A percentile compares a stretch with the other conserved stretches of the same genome.
Conservation (phyloP, 2,888 invertebrate genomes). For the Hyposoter didymator region DNA sequence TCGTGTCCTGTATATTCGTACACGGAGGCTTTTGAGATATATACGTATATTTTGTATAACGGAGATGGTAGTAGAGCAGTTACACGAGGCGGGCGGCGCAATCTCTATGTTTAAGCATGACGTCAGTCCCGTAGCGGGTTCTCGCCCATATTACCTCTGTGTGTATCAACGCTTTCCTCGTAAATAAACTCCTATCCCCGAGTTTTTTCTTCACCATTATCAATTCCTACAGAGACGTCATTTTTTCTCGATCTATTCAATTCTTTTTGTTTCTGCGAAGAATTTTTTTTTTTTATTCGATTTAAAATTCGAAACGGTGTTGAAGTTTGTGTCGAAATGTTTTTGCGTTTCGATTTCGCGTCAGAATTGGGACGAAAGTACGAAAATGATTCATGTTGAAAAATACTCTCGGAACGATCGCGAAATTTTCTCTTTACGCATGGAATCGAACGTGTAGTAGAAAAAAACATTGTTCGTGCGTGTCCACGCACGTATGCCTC, state of each 20-base stretch:
- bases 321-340: background rate
- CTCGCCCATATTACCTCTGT: constrained; percentile 48
- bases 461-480: background rate
- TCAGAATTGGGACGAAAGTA: background rate
- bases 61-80: constrained; percentile 50
- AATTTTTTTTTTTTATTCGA: background rate
- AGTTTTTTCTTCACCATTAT: background rate
- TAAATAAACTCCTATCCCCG: constrained; percentile 23
- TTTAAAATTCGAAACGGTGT: background rate
- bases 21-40: background rate
- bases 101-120: constrained; percentile 81
- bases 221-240: background rate
- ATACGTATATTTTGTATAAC: constrained; percentile 24
- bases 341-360: background rate
- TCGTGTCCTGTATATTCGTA: background rate
- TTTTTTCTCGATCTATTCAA: background rate
- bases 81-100: constrained; percentile 68
- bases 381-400: background rate
- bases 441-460: background rate
- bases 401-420: background rate
- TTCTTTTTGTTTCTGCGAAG: background rate
- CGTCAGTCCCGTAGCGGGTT: constrained; percentile 73
- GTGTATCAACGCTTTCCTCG: constrained; percentile 33
- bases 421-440: background rate
- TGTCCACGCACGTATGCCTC: constrained; percentile 16